Conservation (phyloP, 2,113 vertebrate species). For the Vidua macroura region DNA sequence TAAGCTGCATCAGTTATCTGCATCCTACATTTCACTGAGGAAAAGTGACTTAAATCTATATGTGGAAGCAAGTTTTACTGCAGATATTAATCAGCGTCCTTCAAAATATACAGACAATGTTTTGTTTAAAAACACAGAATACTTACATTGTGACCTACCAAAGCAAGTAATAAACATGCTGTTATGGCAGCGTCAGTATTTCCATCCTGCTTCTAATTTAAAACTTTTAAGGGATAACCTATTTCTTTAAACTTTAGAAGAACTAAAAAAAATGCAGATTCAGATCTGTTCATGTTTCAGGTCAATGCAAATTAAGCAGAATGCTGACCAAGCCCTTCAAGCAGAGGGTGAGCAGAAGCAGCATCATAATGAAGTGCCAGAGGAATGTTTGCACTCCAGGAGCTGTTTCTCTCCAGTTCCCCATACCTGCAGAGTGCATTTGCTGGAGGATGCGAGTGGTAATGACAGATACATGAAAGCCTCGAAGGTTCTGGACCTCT, state of each 20-base stretch:
- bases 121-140: background rate
- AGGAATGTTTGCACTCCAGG: too few relatives aligned
- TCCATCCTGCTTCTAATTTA: background rate
- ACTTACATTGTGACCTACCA: background rate
- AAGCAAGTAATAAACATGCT: background rate
- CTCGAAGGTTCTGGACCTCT: constrained; percentile 93
- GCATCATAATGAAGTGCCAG: background rate
- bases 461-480: constrained; percentile 97
- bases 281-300: background rate
- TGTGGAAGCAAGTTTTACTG: background rate
- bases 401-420: background rate
- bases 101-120: background rate
- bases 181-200: background rate
- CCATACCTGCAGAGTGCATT: constrained; percentile 92
- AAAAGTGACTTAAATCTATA: background rate
- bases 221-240: background rate
- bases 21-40: background rate
- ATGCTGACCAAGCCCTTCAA: background rate
- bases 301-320: background rate
- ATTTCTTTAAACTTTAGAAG: background rate
- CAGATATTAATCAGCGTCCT: background rate
- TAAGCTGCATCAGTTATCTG: background rate
- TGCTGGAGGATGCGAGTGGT: constrained; percentile 89
- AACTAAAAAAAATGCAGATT: background rate
- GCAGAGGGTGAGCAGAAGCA: background rate